Percentiles rank a stretch among this genome's conserved stretches.
These are phyloP conservation scores for Operophtera brumata DNA, from an alignment of 2,888 invertebrate species.

Conservation along the genomic window DNA sequence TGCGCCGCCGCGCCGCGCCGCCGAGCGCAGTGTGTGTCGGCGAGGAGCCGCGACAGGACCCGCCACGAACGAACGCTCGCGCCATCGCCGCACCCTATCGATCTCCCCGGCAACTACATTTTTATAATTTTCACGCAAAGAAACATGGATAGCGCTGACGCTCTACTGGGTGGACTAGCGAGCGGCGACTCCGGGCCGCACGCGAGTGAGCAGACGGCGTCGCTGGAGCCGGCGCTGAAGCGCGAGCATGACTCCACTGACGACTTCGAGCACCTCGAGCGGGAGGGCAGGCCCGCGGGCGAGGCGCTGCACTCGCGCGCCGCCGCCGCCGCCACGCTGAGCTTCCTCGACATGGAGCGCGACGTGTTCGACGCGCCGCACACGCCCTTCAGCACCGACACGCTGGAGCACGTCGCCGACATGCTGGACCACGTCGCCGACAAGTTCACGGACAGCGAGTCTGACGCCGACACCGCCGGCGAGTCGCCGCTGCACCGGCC, in stretches of 20 bases:
- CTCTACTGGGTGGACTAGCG: slow-evolving; percentile 60
- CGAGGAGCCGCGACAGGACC: slow-evolving; percentile 67
- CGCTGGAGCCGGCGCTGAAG: slow-evolving; percentile 51
- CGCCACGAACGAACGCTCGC: slow-evolving; percentile 37
- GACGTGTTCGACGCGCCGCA: slow-evolving; percentile 71
- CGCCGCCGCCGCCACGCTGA: slow-evolving; percentile 62
- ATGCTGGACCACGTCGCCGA: slow-evolving; percentile 73
- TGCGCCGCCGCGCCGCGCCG: slow-evolving; percentile 48
- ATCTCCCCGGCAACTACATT: slow-evolving; percentile 43
- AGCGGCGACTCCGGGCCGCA: slow-evolving; percentile 54
- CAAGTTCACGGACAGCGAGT: slow-evolving; percentile 81
- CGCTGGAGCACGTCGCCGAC: slow-evolving; percentile 64
- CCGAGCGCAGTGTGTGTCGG: slow-evolving; percentile 64
- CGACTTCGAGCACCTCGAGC: slow-evolving; percentile 87
- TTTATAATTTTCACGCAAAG: slow-evolving; percentile 39
- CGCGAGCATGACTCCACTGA: slow-evolving; percentile 86
- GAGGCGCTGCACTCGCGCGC: slow-evolving; percentile 52
- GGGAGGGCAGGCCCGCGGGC: slow-evolving; percentile 72
- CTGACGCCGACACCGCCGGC: slow-evolving; percentile 74
- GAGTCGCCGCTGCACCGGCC: slow-evolving; percentile 71
- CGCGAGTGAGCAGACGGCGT: slow-evolving; percentile 16
- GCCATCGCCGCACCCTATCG: slow-evolving; percentile 58
- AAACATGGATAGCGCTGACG: slow-evolving; percentile 63
- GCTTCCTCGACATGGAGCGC: slow-evolving; percentile 75
- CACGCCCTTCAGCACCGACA: slow-evolving; percentile 59